Evolutionary conservation across 2,797 vertebrate genomes (phyloP).

Genomic region (Notoglanidium macrostoma): DNA sequence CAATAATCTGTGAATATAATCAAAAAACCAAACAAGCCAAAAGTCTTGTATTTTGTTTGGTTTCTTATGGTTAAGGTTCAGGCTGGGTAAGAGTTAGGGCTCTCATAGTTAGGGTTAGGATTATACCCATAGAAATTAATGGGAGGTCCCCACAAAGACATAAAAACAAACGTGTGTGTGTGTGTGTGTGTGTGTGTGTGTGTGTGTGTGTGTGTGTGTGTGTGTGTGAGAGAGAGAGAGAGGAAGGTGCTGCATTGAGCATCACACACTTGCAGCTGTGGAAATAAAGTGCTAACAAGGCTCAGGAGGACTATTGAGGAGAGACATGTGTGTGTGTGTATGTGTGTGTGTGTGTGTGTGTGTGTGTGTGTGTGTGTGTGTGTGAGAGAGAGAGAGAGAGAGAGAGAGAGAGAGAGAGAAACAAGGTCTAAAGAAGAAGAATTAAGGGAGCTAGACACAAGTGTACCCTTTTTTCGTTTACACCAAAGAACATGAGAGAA

Average conservation of each 20-base stretch:
- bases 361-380: conserved; percentile 14
- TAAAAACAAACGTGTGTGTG: too few relatives aligned
- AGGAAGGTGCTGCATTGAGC: background rate
- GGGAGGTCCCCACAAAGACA: too few relatives aligned
- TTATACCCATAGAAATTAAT: too few relatives aligned
- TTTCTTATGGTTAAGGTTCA: too few relatives aligned
- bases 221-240: background rate
- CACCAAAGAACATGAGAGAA: background rate
- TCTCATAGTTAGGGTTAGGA: too few relatives aligned
- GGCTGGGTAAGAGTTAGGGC: too few relatives aligned
- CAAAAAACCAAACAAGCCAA: too few relatives aligned
- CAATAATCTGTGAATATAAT: too few relatives aligned
- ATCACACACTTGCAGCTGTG: background rate
- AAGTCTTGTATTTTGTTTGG: too few relatives aligned
- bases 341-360: background rate
- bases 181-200: background rate
- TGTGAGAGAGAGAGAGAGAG: background rate
- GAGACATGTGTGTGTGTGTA: conserved; percentile 76
- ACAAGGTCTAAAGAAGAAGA: too few relatives aligned
- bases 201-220: background rate
- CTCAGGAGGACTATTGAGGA: background rate
- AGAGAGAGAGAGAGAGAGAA: background rate
- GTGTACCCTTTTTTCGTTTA: background rate
- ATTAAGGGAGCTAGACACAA: background rate
- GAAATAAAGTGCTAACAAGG: background rate